Conservation (phyloP, 2,797 vertebrate species). For the Miichthys miiuy region DNA sequence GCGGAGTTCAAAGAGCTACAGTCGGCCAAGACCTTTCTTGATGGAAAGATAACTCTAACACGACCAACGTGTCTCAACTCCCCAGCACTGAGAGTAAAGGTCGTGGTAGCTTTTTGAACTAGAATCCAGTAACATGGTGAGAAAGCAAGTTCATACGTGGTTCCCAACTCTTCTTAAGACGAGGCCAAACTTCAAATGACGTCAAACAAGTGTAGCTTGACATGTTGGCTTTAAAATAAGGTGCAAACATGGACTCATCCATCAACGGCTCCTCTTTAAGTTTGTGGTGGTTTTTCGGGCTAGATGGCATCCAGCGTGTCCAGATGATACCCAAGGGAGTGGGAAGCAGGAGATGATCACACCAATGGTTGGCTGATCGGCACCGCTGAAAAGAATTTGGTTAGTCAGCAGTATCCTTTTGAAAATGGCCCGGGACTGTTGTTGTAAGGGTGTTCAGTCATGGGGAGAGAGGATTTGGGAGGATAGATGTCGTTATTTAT, state of each 20-base stretch:
- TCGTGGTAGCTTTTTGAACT: conserved; percentile 46
- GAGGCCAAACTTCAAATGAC: not conserved
- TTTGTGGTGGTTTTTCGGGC: conserved; percentile 30
- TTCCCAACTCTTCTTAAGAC: conserved; percentile 13
- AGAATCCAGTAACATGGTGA: conserved; percentile 37
- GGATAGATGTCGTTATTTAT: conserved; percentile 88
- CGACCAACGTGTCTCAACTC: conserved; percentile 56
- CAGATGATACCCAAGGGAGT: conserved; percentile 70
- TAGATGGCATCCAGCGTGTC: conserved; percentile 52
- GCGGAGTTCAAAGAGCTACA: conserved; percentile 55
- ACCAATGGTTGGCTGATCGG: conserved; percentile 74
- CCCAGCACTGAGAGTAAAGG: conserved; percentile 56
- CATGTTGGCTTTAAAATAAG: conserved; percentile 35
- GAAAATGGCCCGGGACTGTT: conserved; percentile 84
- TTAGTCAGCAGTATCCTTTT: conserved; percentile 86
- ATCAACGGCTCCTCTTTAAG: conserved; percentile 5
- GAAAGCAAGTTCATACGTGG: conserved; percentile 31
- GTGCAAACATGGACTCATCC: conserved; percentile 21
- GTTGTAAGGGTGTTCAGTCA: conserved; percentile 83
- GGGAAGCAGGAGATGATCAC: conserved; percentile 80
- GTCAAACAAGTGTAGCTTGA: conserved; percentile 35
- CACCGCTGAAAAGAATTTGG: conserved; percentile 83
- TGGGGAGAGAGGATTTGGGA: conserved; percentile 84
- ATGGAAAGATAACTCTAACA: conserved; percentile 59
- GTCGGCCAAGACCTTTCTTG: conserved; percentile 58